Conservation (phyloP, 2,113 vertebrate species). For the Pogonocichla stellata region DNA sequence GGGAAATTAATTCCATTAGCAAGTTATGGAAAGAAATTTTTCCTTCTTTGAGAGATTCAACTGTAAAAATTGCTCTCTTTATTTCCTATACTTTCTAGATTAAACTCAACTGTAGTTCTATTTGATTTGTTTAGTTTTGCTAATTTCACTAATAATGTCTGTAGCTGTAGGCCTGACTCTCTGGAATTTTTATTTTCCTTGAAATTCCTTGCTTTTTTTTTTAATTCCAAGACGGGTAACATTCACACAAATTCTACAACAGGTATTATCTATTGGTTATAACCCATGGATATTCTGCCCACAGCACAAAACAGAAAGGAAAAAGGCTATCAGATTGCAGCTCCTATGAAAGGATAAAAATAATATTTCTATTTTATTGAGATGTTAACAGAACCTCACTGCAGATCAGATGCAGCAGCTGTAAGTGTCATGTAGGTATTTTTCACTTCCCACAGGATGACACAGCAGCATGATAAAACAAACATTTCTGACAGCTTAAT, state of each 20-base stretch:
- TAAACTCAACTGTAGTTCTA: background rate
- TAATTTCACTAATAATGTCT: background rate
- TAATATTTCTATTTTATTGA: background rate
- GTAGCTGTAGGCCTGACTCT: background rate
- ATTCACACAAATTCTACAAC: background rate
- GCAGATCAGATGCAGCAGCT: background rate
- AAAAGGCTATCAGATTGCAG: background rate
- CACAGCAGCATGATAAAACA: background rate
- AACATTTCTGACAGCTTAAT: slow-evolving; percentile 7
- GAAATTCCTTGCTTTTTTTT: background rate
- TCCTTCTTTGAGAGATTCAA: slow-evolving; percentile 6
- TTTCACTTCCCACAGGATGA: background rate
- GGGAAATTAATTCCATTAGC: slow-evolving; percentile 59
- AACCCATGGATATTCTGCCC: background rate
- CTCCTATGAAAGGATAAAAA: background rate
- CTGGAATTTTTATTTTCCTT: background rate
- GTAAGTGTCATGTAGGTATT: background rate
- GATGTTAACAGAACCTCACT: background rate
- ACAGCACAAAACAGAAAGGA: background rate
- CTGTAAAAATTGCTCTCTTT: background rate
- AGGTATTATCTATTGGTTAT: background rate
- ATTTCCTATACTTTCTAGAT: background rate
- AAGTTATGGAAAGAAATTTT: background rate
- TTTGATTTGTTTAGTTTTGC: background rate
- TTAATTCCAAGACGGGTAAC: background rate